Evolutionary conservation across 1,140 invertebrate genomes (phyloP), one percentile per base, ranked within the genome.

Genomic region (Portunus trituberculatus): DNA sequence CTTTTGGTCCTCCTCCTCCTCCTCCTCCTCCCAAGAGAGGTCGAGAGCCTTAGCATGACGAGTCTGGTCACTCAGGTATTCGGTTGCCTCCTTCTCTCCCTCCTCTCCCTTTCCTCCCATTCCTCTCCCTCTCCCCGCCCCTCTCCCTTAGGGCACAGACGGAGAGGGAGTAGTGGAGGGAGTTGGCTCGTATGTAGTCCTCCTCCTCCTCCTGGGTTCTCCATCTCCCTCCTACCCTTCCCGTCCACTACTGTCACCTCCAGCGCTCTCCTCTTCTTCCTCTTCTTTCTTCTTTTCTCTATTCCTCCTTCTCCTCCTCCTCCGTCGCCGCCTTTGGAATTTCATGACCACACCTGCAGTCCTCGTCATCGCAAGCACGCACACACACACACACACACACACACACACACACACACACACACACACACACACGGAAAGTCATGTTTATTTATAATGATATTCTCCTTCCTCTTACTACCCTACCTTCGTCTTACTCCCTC

Each of bases 21-120:
- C 67, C 67, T 76, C 67, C 25, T 76, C 67, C 67, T 76, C n/a
- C 67, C 67, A 76, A 76, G 20, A 25, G 20, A 76, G 67, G 67
- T 76, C 67, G 67, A 76, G 67, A 76, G 67, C 67, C 67, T 76
- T 76, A 76, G 25, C 67, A 76, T 76, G 67, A 76, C 67, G 67
- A 76, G 67, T 76, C 67, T 76, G 67, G 67, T 76, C 67, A 76
- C 67, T 76, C n/a, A 76, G 67, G 67, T 76, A 76, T 76, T 76
- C 20, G 67, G 67, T 76, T 76, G 20, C 67, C n/a, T n/a, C 67
- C n/a, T n/a, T n/a, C 20, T 20, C 67, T 76, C 67, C 67, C 20
- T n/a, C 67, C 20, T 25, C 59, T 25, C 59, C 20, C 20, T 20
- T 25, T 25, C 67, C 67, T 76, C 67, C 67, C n/a, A 8, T n/a